Percentiles rank a stretch among this genome's conserved stretches.
These are phyloP conservation scores for Hippocampus mohnikei DNA, from an alignment of 2,113 vertebrate genomes.

Conservation along the genomic window DNA sequence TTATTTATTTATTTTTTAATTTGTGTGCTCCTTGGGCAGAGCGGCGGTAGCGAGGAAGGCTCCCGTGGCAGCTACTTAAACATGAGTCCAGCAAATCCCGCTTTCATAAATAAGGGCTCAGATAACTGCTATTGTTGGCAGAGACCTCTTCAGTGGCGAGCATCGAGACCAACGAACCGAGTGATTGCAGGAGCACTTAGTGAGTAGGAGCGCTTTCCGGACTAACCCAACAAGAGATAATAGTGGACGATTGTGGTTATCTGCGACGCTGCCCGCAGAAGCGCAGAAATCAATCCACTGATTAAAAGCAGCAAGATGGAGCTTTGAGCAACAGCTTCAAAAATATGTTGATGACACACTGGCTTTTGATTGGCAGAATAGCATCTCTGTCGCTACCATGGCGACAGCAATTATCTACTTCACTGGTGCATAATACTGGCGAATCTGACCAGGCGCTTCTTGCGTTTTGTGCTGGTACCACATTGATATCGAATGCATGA, in stretches of 20 bases:
- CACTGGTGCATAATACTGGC: not conserved
- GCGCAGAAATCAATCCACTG: not conserved
- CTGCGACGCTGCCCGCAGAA: not conserved
- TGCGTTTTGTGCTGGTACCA: not conserved
- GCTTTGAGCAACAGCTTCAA: not conserved
- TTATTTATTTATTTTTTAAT: not conserved
- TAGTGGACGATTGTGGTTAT: not conserved
- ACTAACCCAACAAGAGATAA: not conserved
- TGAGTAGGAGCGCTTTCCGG: not conserved
- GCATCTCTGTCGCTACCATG: not conserved
- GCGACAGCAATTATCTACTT: constrained; percentile 2
- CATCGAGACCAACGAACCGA: not conserved
- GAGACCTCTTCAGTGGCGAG: not conserved
- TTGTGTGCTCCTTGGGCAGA: not conserved
- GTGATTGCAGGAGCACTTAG: not conserved
- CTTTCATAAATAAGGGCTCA: constrained; percentile 9
- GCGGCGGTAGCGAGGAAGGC: not conserved
- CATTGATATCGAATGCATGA: not conserved
- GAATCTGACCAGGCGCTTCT: not conserved
- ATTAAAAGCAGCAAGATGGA: not conserved
- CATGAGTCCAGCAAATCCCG: constrained; percentile 6
- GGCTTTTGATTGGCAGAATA: not conserved
- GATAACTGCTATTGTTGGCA: constrained; percentile 4
- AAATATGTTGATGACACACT: not conserved
- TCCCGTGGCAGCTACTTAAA: constrained; percentile 4